Evolutionary conservation across 1,140 invertebrate genomes (phyloP).

Genomic region (Bicyclus anynana): DNA sequence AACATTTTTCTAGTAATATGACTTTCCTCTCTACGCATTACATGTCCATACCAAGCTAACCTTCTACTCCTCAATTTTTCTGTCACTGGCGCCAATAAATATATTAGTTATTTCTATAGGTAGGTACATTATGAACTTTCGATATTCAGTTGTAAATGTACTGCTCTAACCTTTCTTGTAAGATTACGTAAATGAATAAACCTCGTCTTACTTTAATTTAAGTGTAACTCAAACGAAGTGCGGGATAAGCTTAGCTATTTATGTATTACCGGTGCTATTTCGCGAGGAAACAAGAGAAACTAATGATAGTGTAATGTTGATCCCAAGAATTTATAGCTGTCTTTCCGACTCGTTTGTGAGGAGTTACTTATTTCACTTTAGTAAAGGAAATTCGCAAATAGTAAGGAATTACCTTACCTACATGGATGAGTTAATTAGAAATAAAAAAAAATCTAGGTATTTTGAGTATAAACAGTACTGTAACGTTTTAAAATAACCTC

Average conservation of each 20-base stretch:
- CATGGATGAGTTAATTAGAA: too few species aligned
- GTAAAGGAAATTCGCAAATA: not conserved
- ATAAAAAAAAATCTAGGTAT: too few species aligned
- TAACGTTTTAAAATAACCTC: too few species aligned
- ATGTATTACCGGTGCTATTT: conserved; percentile 1
- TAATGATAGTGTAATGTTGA: conserved; percentile 14
- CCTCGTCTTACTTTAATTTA: not conserved
- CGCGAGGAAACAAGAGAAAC: conserved; percentile 9
- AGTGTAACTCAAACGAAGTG: not conserved
- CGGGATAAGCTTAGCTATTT: conserved; percentile 4
- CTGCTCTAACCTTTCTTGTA: not conserved
- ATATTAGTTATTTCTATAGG: too few species aligned
- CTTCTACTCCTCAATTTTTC: too few species aligned
- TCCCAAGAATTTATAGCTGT: conserved; percentile 7
- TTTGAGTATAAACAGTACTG: too few species aligned
- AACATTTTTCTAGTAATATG: too few species aligned
- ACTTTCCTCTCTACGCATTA: too few species aligned
- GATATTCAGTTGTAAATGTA: too few species aligned
- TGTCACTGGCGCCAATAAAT: too few species aligned
- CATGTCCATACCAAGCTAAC: too few species aligned
- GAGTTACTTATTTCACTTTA: conserved; percentile 5
- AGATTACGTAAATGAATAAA: not conserved
- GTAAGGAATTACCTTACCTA: not conserved
- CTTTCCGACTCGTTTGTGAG: conserved; percentile 1
- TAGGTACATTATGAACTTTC: too few species aligned